Evolutionary conservation across 2,888 invertebrate genomes (phyloP), one percentile per base, ranked within the genome.

Genomic region (Empis stercorea): DNA sequence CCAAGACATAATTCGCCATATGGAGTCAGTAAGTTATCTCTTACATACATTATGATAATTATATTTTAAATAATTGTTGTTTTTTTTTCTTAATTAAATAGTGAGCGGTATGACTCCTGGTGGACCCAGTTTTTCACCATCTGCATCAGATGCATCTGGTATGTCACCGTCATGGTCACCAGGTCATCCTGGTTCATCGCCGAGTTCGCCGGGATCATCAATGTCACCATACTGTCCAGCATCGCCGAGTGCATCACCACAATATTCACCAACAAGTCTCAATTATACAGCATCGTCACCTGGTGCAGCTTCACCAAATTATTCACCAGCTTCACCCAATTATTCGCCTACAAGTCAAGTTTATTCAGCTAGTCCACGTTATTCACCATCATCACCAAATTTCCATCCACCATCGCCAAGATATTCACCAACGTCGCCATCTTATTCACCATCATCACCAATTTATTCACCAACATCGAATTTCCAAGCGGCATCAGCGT

Each of bases 21-120:
- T 43, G 80, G 78, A 27, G 80, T 78, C 72, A 79, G 81, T 81
- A 71, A 72, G 69, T 66, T n/a, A n/a, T n/a, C n/a, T n/a, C n/a
- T n/a, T n/a, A n/a, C n/a, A n/a, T n/a, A n/a, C n/a, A n/a, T n/a
- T n/a, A n/a, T 45, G 55, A 55, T 40, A 51, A 56, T 47, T n/a
- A 11, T 11, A 4, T n/a, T 14, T 61, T 60, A 68, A 64, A 30
- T 61, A 79, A 16, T 20, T 37, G 5, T 9, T 37, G 6, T 23
- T 39, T 41, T 41, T 6, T 41, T 11, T 41, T 2, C 38, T 38
- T 11, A 17, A n/a, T n/a, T n/a, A 48, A 27, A 37, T 44, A 76
- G 76, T 76, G 61, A 87, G 88, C 68, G 94, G 91, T 48, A 95
- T 96, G 93, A 97, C 97, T 1, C 96, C 97, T 0, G 93, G 92